Evolutionary conservation across 2,797 vertebrate species (phyloP).

Genomic region (Helarctos malayanus): DNA sequence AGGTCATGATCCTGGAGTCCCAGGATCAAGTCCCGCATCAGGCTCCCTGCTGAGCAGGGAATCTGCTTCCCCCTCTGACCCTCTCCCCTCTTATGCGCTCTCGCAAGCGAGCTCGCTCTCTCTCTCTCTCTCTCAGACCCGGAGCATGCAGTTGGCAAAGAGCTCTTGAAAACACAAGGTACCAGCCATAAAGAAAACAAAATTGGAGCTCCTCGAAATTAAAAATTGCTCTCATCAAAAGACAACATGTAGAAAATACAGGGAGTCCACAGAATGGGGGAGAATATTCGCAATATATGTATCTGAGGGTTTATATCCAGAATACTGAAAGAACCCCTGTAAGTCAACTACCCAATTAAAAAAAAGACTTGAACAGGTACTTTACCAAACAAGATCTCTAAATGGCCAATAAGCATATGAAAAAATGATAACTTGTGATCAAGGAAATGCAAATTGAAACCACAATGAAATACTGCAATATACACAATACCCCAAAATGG

Average conservation of each 20-base stretch:
- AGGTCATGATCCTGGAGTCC: no score
- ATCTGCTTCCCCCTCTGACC: no score
- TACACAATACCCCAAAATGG: neutral
- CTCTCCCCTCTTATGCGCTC: no score
- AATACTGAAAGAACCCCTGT: neutral
- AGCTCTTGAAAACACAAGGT: neutral
- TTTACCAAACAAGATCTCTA: neutral
- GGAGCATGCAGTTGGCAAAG: neutral
- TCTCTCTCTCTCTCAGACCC: no score
- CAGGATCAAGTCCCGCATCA: accelerated
- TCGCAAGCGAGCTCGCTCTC: no score
- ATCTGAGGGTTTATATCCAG: neutral
- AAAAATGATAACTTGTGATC: neutral
- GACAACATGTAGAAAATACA: neutral
- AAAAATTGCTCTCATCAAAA: slow-evolving; percentile 8
- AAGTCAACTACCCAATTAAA: neutral
- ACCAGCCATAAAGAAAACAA: neutral
- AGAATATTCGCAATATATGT: neutral
- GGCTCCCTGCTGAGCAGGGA: no score
- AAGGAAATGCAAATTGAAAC: neutral
- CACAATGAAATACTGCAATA: neutral
- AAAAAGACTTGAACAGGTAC: neutral
- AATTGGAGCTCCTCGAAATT: neutral
- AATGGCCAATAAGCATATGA: neutral
- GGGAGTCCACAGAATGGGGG: neutral